A percentile compares a stretch with the other conserved stretches of the same genome.
These are phyloP conservation scores for Kradibia gibbosae DNA, from an alignment of 1,140 invertebrate genomes.

Conservation along the genomic window DNA sequence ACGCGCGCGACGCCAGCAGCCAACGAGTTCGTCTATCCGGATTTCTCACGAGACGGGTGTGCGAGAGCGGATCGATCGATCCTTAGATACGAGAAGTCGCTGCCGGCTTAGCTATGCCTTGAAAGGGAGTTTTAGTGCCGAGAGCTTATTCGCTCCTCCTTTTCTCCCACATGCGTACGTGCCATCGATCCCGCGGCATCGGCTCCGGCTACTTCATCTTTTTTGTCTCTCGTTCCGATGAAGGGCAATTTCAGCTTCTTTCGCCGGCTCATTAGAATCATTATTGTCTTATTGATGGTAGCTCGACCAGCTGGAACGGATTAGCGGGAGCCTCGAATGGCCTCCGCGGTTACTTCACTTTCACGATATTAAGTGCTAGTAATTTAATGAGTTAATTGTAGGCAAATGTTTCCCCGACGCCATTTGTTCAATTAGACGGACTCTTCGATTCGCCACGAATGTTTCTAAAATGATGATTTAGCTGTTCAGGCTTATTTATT, in stretches of 20 bases:
- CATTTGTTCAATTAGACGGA: too few relatives aligned
- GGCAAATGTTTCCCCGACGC: too few relatives aligned
- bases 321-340: too few relatives aligned
- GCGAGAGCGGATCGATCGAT: slow-evolving; percentile 15
- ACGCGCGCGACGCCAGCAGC: not conserved
- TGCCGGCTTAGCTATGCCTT: not conserved
- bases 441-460: too few relatives aligned
- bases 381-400: too few relatives aligned
- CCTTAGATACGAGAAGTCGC: not conserved
- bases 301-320: too few relatives aligned
- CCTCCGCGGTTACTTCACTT: too few relatives aligned
- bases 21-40: not conserved
- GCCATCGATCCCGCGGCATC: too few relatives aligned
- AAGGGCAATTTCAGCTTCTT: not conserved
- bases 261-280: not conserved
- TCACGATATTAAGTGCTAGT: too few relatives aligned
- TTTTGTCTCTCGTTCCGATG: not conserved
- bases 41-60: slow-evolving; percentile 14
- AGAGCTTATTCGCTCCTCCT: not conserved
- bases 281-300: too few relatives aligned
- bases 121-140: slow-evolving; percentile 23
- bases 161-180: not conserved
- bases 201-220: not conserved
- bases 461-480: too few relatives aligned
- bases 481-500: too few relatives aligned